A percentile compares a stretch with the other conserved stretches of the same genome.
phyloP scores from a whole-genome alignment of 2,888 invertebrate species.

The Pterostichus niger region DNA sequence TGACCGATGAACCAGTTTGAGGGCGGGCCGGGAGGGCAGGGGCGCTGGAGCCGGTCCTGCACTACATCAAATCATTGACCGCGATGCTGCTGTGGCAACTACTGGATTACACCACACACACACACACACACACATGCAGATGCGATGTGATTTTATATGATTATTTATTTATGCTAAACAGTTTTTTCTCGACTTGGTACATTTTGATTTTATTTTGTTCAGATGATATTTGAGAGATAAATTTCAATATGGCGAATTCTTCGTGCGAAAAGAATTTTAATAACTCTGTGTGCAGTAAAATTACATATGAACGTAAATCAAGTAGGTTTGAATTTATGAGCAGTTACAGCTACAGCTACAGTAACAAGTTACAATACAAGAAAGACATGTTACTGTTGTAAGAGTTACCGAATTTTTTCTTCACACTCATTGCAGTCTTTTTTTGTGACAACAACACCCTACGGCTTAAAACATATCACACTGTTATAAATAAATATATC shows the following conservation, averaged over 20 bases:
- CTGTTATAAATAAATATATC: too few species aligned
- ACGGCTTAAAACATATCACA: too few species aligned
- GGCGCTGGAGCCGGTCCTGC: constrained; percentile 9
- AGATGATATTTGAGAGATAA: neutral
- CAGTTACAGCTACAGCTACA: neutral
- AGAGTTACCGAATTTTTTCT: neutral
- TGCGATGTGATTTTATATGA: constrained; percentile 2
- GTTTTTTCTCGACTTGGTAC: constrained; percentile 10
- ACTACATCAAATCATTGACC: constrained; percentile 1
- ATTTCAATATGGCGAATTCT: constrained; percentile 1
- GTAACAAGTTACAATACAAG: neutral
- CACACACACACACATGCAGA: neutral
- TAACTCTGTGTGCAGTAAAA: neutral
- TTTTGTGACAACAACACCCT: too few species aligned
- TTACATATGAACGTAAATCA: too few species aligned
- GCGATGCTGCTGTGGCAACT: neutral
- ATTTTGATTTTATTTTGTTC: too few species aligned
- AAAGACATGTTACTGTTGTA: too few species aligned
- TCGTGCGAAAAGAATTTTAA: constrained; percentile 3
- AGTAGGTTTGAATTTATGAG: too few species aligned
- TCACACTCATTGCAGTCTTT: too few species aligned
- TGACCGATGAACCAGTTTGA: constrained; percentile 14
- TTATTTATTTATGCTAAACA: constrained; percentile 23
- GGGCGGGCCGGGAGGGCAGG: neutral
- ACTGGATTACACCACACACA: constrained; percentile 10